Evolutionary conservation across 1,140 invertebrate genomes (phyloP).

Genomic region (Bombus breviceps): DNA sequence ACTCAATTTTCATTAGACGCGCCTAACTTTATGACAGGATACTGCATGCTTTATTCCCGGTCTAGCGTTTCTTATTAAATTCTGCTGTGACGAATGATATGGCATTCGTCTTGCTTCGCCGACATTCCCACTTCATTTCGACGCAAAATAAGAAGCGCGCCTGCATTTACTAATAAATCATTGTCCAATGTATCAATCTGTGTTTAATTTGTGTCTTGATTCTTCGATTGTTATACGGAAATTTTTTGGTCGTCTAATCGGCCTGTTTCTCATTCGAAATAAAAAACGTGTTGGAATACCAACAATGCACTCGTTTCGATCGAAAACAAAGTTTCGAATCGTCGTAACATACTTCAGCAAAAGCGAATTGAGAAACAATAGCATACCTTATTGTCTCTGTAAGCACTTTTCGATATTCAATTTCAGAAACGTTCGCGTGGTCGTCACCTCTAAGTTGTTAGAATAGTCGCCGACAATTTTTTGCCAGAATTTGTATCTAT

Average conservation of each 20-base stretch:
- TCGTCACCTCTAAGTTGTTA: not conserved
- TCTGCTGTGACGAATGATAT: not conserved
- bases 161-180: no score
- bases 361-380: not conserved
- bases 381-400: not conserved
- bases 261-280: no score
- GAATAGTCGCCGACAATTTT: not conserved
- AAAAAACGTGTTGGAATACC: not conserved
- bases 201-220: no score
- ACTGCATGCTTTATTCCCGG: not conserved
- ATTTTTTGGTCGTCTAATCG: no score
- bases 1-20: slow-evolving; percentile 36
- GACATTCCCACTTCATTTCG: not conserved
- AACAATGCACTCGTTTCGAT: not conserved
- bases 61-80: not conserved
- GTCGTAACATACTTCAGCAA: not conserved
- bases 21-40: slow-evolving; percentile 2
- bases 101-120: not conserved
- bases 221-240: no score
- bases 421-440: not conserved
- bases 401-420: not conserved
- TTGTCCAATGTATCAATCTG: no score
- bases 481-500: not conserved
- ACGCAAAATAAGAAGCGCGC: not conserved
- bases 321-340: slow-evolving; percentile 24